Base-by-base conservation (phyloP, 1,140 invertebrate species). In the Gryllus bimaculatus region DNA sequence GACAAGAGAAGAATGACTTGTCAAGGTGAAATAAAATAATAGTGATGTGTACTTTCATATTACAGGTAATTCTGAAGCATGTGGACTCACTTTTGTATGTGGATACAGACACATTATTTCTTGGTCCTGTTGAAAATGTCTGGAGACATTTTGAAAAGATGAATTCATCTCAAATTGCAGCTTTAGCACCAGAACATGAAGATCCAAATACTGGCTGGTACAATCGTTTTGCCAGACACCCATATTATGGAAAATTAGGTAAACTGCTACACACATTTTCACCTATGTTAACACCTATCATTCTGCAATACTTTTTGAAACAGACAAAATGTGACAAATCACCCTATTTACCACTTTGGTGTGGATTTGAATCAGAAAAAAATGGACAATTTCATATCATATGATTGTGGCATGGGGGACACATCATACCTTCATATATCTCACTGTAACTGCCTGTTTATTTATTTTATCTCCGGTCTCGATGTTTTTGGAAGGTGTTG, bases 161-260 rank as follows among this genome's bases (percentile, higher is more conserved):
- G 89, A 97, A 98, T 87, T 88, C 88, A 8, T 91, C 90, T 73
- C 96, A 98, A 83, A 90, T 98, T 83, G 95, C 95, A 75, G 96
- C 93, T 1, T 85, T 98, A 80, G 90, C 94, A 39, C 91, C 94
- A 7, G 97, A 98, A 86, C 93, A 96, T 86, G 96, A 98, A 85
- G 95, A 97, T 85, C 90, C 91, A 15, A 93, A 94, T 83, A 92
- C 95, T 73, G 96, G 95, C 4, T 99, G 97, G 97, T 99, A 99
- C 85, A 97, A 97, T 82, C 87, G 96, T 81, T 98, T 98, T 89
- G 96, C 96, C 0, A 92, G 93, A 81, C 96, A 98, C 89, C 97
- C 97, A 0, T 99, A 93, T 86, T 97, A 96, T 90, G 94, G 94
- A 81, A 91, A 91, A 85, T 87, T 95, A 84, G 93, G 93, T 94